These are phyloP conservation scores for Tapirus indicus DNA, from an alignment of 2,797 vertebrate species.

Conservation along the genomic window DNA sequence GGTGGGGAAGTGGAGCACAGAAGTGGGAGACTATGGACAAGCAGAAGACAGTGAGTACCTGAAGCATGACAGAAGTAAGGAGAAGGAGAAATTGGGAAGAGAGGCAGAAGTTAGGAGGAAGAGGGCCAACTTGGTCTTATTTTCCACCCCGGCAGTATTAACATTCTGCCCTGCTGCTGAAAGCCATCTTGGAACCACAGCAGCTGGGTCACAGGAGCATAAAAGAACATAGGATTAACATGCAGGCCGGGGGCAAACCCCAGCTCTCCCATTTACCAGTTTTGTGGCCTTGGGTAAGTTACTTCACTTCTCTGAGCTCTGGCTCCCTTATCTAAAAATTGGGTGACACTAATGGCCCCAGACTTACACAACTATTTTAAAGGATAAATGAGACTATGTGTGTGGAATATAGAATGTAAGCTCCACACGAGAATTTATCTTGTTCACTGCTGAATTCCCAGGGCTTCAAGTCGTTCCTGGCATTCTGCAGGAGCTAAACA, in stretches of 20 bases:
- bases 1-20: accelerated
- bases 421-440: neutral
- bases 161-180: neutral
- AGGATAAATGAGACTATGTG: neutral
- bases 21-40: neutral
- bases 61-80: neutral
- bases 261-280: neutral
- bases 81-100: neutral
- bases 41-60: neutral
- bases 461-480: neutral
- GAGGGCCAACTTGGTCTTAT: neutral
- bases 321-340: neutral
- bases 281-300: neutral
- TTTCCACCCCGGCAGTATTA: neutral
- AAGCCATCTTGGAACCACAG: neutral
- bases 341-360: neutral
- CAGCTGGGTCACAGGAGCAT: too few species aligned
- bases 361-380: neutral
- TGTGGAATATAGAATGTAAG: neutral
- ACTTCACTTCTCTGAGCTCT: neutral
- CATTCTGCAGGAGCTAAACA: neutral
- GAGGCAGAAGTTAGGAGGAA: neutral
- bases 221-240: neutral
- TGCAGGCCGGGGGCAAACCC: neutral
- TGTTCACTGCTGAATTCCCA: neutral